Conservation (phyloP, 2,888 invertebrate genomes). For the Tenthredo notha region DNA sequence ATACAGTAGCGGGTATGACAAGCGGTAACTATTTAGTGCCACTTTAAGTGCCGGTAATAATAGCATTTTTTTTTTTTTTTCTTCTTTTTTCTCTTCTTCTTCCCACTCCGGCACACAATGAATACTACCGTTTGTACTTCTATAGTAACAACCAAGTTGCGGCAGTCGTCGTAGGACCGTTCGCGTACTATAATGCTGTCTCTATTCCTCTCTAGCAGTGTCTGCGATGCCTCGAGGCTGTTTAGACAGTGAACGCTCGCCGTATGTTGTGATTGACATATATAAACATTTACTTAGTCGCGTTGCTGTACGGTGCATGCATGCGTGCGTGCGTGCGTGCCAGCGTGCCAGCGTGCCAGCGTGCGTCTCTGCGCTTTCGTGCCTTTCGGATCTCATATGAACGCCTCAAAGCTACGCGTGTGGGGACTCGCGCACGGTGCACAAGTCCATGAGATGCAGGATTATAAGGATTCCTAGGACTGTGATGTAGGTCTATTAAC, state of each 20-base stretch:
- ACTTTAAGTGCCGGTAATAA: conserved; percentile 43
- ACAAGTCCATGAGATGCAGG: not conserved
- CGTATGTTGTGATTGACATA: conserved; percentile 69
- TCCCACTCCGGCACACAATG: conserved; percentile 37
- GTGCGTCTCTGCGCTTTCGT: conserved; percentile 1
- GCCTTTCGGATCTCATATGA: conserved; percentile 11
- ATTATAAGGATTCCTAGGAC: conserved; percentile 4
- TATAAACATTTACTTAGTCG: conserved; percentile 72
- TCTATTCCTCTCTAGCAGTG: conserved; percentile 34
- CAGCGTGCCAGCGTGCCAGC: not conserved
- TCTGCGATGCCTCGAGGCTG: conserved; percentile 59
- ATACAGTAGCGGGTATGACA: conserved; percentile 39
- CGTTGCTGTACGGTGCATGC: conserved; percentile 62
- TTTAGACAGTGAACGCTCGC: conserved; percentile 70
- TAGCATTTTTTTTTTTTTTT: conserved; percentile 14
- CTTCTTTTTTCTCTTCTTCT: not conserved
- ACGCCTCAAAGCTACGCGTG: conserved; percentile 5
- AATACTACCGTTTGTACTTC: conserved; percentile 38
- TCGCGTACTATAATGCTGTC: conserved; percentile 4
- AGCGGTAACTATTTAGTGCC: conserved; percentile 45
- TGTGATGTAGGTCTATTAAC: too few species aligned
- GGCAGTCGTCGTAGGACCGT: conserved; percentile 36
- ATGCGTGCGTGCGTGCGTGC: conserved; percentile 31
- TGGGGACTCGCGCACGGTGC: not conserved
- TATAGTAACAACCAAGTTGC: conserved; percentile 36